Evolutionary conservation across 1,140 invertebrate species (phyloP).

Genomic region (Bombus pascuorum): DNA sequence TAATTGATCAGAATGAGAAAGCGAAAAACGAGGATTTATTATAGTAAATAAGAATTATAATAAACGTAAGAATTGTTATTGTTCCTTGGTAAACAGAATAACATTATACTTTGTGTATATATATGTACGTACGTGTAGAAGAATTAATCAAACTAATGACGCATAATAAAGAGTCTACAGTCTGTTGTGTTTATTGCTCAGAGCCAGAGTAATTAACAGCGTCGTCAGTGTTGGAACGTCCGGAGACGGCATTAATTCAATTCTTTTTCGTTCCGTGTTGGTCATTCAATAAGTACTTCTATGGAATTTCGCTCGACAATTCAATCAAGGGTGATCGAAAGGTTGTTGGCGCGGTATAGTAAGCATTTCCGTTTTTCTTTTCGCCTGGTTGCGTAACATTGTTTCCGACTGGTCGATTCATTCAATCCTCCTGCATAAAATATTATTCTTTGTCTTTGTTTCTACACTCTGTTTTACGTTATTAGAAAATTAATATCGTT

Average conservation of each 20-base stretch:
- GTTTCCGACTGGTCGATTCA: neutral
- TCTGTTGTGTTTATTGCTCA: neutral
- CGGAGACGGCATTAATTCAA: constrained; percentile 6
- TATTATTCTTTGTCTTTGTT: neutral
- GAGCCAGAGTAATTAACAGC: constrained; percentile 5
- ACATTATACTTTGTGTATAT: neutral
- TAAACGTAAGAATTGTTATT: neutral
- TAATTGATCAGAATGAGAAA: neutral
- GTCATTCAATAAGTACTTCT: neutral
- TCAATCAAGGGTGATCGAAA: constrained; percentile 18
- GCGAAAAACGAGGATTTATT: neutral
- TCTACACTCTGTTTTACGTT: too few species aligned
- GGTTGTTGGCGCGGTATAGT: neutral
- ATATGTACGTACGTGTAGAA: neutral
- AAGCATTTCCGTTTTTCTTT: neutral
- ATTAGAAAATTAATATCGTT: neutral
- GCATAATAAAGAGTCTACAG: constrained; percentile 16
- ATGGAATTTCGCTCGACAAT: constrained; percentile 11
- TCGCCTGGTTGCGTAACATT: neutral
- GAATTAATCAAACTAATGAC: constrained; percentile 40
- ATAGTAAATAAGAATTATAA: neutral
- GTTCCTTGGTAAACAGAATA: neutral
- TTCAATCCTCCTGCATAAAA: neutral
- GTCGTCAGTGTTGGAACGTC: neutral
- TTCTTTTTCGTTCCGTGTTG: constrained; percentile 5